phyloP scores from a whole-genome alignment of 2,888 invertebrate species.

The Branchipolynoe longqiensis region DNA sequence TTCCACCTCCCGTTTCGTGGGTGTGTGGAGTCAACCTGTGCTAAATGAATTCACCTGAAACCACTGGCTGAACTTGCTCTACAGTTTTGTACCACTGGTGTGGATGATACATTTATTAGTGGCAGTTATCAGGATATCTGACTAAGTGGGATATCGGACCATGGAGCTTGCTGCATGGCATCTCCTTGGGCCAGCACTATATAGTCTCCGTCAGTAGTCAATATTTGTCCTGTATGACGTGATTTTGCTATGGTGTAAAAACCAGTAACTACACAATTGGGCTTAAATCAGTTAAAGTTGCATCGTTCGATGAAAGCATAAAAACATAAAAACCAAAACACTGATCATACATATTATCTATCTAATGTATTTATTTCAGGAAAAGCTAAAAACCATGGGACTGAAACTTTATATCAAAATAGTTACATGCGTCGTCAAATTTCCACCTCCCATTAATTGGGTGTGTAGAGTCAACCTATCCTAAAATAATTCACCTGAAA shows the following conservation, averaged over 20 bases:
- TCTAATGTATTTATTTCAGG: neutral
- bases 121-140: neutral
- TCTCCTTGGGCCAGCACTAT: neutral
- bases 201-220: too few species aligned
- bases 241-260: too few species aligned
- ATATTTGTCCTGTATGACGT: too few species aligned
- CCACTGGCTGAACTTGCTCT: constrained; percentile 32
- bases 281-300: too few species aligned
- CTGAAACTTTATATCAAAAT: neutral
- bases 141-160: neutral
- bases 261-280: too few species aligned
- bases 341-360: neutral
- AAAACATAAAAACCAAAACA: neutral
- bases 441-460: neutral
- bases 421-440: neutral
- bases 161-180: neutral
- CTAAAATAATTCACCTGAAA: constrained; percentile 2
- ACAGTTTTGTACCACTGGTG: constrained; percentile 42
- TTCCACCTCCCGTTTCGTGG: constrained; percentile 7
- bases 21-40: constrained; percentile 34
- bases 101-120: constrained; percentile 12
- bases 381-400: neutral
- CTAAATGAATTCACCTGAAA: constrained; percentile 35
- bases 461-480: neutral
- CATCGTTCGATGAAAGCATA: too few species aligned